These are phyloP conservation scores for Pipa parva DNA, from an alignment of 2,113 vertebrate genomes.

Conservation along the genomic window DNA sequence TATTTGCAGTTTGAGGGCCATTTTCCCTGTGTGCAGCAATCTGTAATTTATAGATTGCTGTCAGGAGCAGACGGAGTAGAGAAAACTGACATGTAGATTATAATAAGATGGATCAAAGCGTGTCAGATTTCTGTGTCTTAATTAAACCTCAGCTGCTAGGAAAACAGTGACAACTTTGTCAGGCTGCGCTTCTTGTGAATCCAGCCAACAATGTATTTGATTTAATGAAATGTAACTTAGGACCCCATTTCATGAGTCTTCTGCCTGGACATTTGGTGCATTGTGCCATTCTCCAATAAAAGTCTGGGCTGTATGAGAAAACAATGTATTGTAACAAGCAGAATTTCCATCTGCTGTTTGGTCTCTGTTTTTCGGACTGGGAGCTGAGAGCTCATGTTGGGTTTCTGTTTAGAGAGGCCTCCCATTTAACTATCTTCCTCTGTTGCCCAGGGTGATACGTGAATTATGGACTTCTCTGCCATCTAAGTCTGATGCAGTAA, in stretches of 20 bases:
- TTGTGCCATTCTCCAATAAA: not conserved
- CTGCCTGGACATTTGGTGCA: not conserved
- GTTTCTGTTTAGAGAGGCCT: constrained; percentile 18
- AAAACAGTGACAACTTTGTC: no score
- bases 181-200: no score
- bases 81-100: not conserved
- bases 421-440: constrained; percentile 1
- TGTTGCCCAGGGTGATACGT: constrained; percentile 29
- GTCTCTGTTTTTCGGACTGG: not conserved
- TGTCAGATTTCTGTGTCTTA: not conserved
- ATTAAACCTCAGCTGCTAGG: no score
- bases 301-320: not conserved
- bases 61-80: not conserved
- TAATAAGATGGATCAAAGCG: not conserved
- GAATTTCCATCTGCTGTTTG: not conserved
- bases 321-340: not conserved
- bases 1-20: no score
- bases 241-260: not conserved
- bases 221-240: no score
- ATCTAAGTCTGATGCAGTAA: constrained; percentile 25
- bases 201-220: no score
- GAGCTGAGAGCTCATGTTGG: constrained; percentile 7
- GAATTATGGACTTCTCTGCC: constrained; percentile 22
- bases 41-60: not conserved
- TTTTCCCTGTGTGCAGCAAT: no score